These are phyloP conservation scores for Sebastes goodei DNA, from an alignment of 2,797 vertebrate genomes.

Conservation along the genomic window DNA sequence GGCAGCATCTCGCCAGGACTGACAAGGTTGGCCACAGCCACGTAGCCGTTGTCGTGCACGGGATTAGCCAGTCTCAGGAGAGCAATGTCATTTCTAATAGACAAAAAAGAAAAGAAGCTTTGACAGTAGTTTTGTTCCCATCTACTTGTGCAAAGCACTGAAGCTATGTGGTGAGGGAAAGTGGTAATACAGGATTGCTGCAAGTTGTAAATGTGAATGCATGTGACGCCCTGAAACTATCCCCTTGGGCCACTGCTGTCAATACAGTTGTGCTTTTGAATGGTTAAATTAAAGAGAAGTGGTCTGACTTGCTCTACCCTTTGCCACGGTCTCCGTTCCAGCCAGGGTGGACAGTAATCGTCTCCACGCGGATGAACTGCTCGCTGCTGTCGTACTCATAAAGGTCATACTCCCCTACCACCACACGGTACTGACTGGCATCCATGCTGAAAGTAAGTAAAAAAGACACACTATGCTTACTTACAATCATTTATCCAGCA, in stretches of 20 bases:
- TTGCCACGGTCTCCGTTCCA: slow-evolving; percentile 69
- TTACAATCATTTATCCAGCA: background rate
- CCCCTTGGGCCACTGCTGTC: background rate
- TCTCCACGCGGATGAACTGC: slow-evolving; percentile 55
- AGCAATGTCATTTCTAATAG: slow-evolving; percentile 72
- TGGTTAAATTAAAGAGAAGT: background rate
- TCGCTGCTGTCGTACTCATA: slow-evolving; percentile 64
- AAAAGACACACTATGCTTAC: background rate
- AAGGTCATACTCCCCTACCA: slow-evolving; percentile 71
- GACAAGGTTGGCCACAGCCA: slow-evolving; percentile 60
- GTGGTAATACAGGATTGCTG: background rate
- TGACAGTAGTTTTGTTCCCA: background rate
- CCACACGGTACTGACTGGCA: slow-evolving; percentile 56
- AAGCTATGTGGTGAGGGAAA: background rate
- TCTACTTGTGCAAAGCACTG: background rate
- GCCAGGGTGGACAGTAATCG: slow-evolving; percentile 63
- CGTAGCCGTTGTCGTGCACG: slow-evolving; percentile 60
- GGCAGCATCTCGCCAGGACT: slow-evolving; percentile 49
- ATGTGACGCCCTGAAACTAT: background rate
- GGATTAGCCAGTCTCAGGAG: slow-evolving; percentile 55
- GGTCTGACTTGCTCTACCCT: slow-evolving; percentile 53
- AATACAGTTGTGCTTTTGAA: background rate
- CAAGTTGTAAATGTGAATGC: background rate
- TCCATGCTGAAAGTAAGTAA: slow-evolving; percentile 43
- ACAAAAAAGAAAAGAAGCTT: background rate